Conservation (phyloP, 1,140 invertebrate genomes). For the Neocloeon triangulifer region DNA sequence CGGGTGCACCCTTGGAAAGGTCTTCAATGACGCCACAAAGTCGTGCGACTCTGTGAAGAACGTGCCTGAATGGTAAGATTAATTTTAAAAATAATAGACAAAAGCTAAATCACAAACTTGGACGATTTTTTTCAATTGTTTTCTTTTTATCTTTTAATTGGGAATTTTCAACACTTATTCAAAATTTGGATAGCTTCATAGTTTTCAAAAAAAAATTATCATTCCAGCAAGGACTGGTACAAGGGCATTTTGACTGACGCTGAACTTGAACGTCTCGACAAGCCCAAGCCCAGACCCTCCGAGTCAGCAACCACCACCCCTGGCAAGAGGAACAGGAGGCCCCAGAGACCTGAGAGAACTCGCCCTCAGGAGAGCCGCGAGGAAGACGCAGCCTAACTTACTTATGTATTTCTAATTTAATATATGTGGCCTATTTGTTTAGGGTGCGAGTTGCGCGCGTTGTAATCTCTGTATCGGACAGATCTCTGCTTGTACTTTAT, state of each 20-base stretch:
- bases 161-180: too few relatives aligned
- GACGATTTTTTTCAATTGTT: too few relatives aligned
- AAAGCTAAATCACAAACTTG: too few relatives aligned
- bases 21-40: conserved; percentile 63
- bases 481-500: too few relatives aligned
- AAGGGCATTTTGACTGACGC: conserved; percentile 59
- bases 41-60: conserved; percentile 73
- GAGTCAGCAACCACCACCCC: neutral
- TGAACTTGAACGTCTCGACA: conserved; percentile 49
- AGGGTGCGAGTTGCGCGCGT: too few relatives aligned
- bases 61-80: conserved; percentile 77
- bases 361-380: neutral
- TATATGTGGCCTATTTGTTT: too few relatives aligned
- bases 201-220: conserved; percentile 3
- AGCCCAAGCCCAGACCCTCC: conserved; percentile 17
- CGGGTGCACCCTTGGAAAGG: conserved; percentile 74
- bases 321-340: neutral
- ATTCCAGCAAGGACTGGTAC: conserved; percentile 58
- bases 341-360: neutral
- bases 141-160: too few relatives aligned
- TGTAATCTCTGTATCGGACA: too few relatives aligned
- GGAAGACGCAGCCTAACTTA: too few relatives aligned
- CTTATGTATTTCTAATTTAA: too few relatives aligned
- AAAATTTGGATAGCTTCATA: too few relatives aligned
- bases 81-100: too few relatives aligned